Percentiles rank a stretch among this genome's conserved stretches.
phyloP scores from a whole-genome alignment of 2,888 invertebrate species.

The Cosmorhoe ocellata region DNA sequence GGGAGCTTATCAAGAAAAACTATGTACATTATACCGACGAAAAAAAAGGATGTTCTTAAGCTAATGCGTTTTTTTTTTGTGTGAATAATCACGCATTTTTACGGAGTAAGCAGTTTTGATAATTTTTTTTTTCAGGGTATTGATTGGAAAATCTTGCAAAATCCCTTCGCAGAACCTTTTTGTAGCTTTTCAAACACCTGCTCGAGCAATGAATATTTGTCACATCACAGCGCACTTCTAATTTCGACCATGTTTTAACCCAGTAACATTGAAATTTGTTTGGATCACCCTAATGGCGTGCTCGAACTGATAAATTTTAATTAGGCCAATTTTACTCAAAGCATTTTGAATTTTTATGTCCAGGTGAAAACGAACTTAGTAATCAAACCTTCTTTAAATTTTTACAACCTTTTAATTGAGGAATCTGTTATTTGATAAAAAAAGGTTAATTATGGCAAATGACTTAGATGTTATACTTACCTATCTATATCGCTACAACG shows the following conservation, averaged over 20 bases:
- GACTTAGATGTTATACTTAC: constrained; percentile 8
- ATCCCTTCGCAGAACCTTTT: no score
- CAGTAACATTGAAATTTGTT: not conserved
- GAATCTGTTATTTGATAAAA: constrained; percentile 8
- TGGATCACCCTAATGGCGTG: not conserved
- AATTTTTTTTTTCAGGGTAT: no score
- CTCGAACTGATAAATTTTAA: constrained; percentile 12
- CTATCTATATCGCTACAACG: no score
- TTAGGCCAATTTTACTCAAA: constrained; percentile 23
- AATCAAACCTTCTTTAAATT: not conserved
- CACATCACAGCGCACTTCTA: not conserved
- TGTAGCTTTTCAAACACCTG: not conserved
- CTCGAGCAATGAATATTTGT: constrained; percentile 9
- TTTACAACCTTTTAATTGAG: not conserved
- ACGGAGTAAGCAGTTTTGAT: no score
- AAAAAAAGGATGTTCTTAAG: no score
- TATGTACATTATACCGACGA: no score
- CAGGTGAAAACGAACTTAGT: constrained; percentile 1
- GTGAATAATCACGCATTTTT: no score
- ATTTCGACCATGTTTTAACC: not conserved
- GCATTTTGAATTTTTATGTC: constrained; percentile 1
- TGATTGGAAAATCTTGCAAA: no score
- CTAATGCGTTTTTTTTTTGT: no score
- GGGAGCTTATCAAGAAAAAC: no score
- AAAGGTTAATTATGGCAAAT: not conserved